Percentiles rank a stretch among this genome's conserved stretches.
Conservation (phyloP, 2,888 invertebrate species). For the Diarsia dahlii region DNA sequence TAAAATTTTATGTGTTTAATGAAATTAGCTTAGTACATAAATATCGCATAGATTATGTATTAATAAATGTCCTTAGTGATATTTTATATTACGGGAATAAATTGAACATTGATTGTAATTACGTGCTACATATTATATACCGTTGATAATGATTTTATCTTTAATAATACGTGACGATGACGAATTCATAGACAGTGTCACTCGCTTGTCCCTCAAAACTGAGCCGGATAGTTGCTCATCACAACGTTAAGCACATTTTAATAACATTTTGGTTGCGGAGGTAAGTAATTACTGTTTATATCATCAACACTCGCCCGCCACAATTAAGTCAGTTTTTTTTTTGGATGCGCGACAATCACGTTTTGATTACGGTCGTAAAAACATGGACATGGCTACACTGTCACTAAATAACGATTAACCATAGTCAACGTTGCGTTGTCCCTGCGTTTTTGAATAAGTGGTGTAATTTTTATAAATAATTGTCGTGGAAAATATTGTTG, state of each 20-base stretch:
- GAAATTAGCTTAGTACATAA: constrained; percentile 19
- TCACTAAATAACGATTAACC: constrained; percentile 79
- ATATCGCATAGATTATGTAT: constrained; percentile 29
- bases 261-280: constrained; percentile 86
- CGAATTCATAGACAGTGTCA: constrained; percentile 66
- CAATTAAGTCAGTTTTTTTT: constrained; percentile 88
- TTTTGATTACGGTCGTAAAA: constrained; percentile 86
- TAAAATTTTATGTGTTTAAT: constrained; percentile 33
- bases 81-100: constrained; percentile 53
- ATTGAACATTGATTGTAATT: constrained; percentile 57
- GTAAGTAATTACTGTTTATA: constrained; percentile 88
- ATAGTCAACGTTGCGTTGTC: constrained; percentile 67
- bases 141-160: constrained; percentile 44
- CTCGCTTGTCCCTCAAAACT: constrained; percentile 59
- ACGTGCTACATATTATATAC: constrained; percentile 21
- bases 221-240: constrained; percentile 64
- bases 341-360: constrained; percentile 88
- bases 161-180: constrained; percentile 37
- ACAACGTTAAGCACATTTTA: constrained; percentile 88
- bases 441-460: constrained; percentile 67
- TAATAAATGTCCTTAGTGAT: constrained; percentile 44
- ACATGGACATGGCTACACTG: constrained; percentile 79
- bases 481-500: constrained; percentile 56
- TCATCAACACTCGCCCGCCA: constrained; percentile 88
- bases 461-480: constrained; percentile 67